Conservation (phyloP, 2,797 vertebrate species). For the Poecilia picta region DNA sequence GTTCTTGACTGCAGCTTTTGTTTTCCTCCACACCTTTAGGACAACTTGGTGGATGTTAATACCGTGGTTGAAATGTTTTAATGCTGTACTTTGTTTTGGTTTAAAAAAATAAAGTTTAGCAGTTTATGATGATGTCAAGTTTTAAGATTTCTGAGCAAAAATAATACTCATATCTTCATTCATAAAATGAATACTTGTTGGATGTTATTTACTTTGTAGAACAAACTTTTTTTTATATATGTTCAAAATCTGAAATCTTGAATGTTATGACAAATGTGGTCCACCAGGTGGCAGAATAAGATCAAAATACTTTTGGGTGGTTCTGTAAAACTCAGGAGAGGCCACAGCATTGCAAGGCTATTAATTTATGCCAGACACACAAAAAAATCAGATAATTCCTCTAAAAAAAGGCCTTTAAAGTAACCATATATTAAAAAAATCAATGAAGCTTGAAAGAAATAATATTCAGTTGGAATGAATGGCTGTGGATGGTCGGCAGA, state of each 20-base stretch:
- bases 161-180: not conserved
- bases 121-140: constrained; percentile 30
- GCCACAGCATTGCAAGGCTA: not conserved
- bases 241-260: not conserved
- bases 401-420: not conserved
- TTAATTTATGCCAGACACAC: not conserved
- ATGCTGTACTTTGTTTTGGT: constrained; percentile 72
- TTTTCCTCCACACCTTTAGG: constrained; percentile 40
- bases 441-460: not conserved
- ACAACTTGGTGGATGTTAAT: constrained; percentile 63
- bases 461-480: too few relatives aligned
- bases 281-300: constrained; percentile 55
- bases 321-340: not conserved
- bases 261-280: not conserved
- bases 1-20: constrained; percentile 66
- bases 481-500: not conserved
- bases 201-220: not conserved
- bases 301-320: not conserved
- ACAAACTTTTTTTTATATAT: not conserved
- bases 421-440: not conserved
- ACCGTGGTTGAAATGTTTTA: constrained; percentile 60
- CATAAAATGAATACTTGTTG: not conserved
- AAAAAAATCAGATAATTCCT: too few relatives aligned
- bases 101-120: constrained; percentile 60
- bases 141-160: not conserved